These are phyloP conservation scores for Entomobrya proxima DNA, from an alignment of 2,888 invertebrate genomes.

Conservation along the genomic window DNA sequence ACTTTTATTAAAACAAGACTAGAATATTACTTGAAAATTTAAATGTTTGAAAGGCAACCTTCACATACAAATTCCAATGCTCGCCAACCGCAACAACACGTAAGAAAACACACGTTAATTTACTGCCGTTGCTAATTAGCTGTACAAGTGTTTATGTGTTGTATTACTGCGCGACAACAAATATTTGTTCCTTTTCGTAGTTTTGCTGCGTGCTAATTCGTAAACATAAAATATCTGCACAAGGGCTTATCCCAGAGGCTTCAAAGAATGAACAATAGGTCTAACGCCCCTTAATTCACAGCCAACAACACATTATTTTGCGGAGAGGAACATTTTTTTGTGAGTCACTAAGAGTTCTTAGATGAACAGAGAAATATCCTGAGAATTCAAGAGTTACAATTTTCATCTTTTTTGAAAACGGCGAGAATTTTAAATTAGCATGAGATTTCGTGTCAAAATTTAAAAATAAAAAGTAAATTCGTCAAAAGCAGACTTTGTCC, in stretches of 20 bases:
- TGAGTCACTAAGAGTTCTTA: too few relatives aligned
- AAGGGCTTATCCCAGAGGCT: too few relatives aligned
- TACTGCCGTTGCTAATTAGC: constrained; percentile 23
- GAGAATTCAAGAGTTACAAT: too few relatives aligned
- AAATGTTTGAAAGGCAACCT: neutral
- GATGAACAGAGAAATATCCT: too few relatives aligned
- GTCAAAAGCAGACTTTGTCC: too few relatives aligned
- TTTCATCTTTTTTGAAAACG: too few relatives aligned
- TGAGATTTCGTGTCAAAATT: neutral
- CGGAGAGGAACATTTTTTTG: too few relatives aligned
- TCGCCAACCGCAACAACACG: neutral
- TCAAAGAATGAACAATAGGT: too few relatives aligned
- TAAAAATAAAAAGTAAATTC: too few relatives aligned
- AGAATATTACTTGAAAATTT: neutral
- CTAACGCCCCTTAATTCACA: too few relatives aligned
- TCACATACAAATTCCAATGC: constrained; percentile 15
- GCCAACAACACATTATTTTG: too few relatives aligned
- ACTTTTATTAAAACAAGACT: neutral
- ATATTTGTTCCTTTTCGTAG: neutral
- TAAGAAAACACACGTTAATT: neutral
- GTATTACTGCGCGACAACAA: neutral
- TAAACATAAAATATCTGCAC: too few relatives aligned
- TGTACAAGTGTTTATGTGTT: neutral
- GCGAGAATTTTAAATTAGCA: neutral
- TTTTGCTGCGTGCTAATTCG: neutral